Percentiles rank a stretch among this genome's conserved stretches.
phyloP scores from a whole-genome alignment of 1,140 invertebrate species.

The Diorhabda carinulata region DNA sequence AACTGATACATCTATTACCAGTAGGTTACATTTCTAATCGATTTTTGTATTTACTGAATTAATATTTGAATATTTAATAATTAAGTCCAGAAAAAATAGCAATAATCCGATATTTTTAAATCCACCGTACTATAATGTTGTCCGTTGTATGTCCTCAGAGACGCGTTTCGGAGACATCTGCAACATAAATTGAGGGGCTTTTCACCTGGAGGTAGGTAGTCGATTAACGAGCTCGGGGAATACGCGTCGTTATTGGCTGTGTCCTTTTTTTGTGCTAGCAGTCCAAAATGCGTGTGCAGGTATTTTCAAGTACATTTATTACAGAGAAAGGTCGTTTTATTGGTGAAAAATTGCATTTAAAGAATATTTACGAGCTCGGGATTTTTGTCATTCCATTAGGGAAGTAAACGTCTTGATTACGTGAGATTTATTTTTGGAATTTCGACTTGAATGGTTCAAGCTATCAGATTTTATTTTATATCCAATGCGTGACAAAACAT shows the following conservation, averaged over 20 bases:
- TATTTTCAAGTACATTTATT: conserved; percentile 3
- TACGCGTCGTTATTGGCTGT: neutral
- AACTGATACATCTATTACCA: too few relatives aligned
- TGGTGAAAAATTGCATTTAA: neutral
- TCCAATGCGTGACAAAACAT: too few relatives aligned
- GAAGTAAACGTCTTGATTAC: conserved; percentile 2
- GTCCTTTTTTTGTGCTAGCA: neutral
- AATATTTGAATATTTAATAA: too few relatives aligned
- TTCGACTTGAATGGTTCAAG: too few relatives aligned
- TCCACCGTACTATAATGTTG: too few relatives aligned
- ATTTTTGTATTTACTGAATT: too few relatives aligned
- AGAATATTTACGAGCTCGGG: neutral
- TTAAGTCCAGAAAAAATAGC: too few relatives aligned
- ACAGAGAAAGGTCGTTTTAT: neutral
- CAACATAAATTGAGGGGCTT: neutral
- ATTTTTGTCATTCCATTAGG: neutral
- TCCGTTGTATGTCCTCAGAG: too few relatives aligned
- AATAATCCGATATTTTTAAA: too few relatives aligned
- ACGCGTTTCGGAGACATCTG: too few relatives aligned
- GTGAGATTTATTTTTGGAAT: neutral
- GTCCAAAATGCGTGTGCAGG: neutral
- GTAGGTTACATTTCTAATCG: too few relatives aligned
- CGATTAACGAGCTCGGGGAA: neutral
- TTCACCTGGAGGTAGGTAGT: neutral
- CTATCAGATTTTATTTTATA: too few relatives aligned